A percentile compares a stretch with the other conserved stretches of the same genome.
phyloP scores from a whole-genome alignment of 2,888 invertebrate genomes.

The Xanthia icteritia region DNA sequence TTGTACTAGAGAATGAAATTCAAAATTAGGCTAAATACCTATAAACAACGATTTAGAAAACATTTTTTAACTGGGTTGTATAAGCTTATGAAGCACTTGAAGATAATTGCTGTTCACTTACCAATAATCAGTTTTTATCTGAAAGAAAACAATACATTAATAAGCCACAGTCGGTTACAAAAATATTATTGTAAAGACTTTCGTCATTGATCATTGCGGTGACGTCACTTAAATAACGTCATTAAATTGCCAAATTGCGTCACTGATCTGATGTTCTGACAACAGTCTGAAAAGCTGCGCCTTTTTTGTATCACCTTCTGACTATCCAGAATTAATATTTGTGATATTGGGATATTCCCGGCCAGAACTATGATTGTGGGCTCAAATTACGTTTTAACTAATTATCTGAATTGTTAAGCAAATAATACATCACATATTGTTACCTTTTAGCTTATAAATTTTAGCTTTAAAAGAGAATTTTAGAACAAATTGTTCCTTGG shows the following conservation, averaged over 20 bases:
- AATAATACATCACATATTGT: constrained; percentile 54
- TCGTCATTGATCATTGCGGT: constrained; percentile 34
- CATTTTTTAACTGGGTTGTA: constrained; percentile 5
- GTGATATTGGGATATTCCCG: constrained; percentile 35
- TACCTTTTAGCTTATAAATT: constrained; percentile 57
- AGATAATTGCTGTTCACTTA: constrained; percentile 1
- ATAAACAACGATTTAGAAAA: constrained; percentile 48
- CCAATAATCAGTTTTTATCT: background rate
- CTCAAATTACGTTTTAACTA: constrained; percentile 46
- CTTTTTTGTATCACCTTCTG: constrained; percentile 47
- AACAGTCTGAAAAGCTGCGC: constrained; percentile 41
- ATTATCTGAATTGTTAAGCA: constrained; percentile 23
- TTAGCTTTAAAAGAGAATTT: constrained; percentile 57
- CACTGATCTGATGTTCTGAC: constrained; percentile 47
- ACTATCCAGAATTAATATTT: constrained; percentile 61
- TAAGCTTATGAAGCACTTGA: constrained; percentile 30
- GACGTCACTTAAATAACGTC: constrained; percentile 34
- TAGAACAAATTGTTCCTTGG: constrained; percentile 40
- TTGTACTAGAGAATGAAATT: constrained; percentile 60
- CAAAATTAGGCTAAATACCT: constrained; percentile 52
- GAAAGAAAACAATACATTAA: background rate
- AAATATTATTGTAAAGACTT: constrained; percentile 31
- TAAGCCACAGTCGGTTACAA: constrained; percentile 60
- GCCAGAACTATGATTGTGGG: constrained; percentile 33
- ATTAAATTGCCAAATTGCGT: constrained; percentile 59